Evolutionary conservation across 2,797 vertebrate species (phyloP).

Genomic region (Jordanella pulchra): DNA sequence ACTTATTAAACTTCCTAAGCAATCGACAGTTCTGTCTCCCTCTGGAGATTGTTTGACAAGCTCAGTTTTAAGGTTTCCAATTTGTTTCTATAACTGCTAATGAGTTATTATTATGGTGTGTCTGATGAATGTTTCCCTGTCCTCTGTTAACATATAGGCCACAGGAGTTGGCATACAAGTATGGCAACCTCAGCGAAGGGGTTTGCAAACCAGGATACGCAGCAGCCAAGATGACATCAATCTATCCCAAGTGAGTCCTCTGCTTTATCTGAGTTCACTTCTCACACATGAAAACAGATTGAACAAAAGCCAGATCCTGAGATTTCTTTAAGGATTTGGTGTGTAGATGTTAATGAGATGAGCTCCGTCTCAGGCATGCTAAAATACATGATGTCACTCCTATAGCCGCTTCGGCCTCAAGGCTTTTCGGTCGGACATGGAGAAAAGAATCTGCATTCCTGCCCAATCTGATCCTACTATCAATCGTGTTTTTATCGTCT

Average conservation of each 20-base stretch:
- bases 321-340: slow-evolving; percentile 15
- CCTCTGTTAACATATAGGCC: slow-evolving; percentile 75
- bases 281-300: slow-evolving; percentile 2
- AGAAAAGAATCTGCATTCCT: slow-evolving; percentile 67
- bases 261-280: not conserved
- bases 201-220: slow-evolving; percentile 90
- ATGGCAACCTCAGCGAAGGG: slow-evolving; percentile 91
- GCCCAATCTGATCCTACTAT: slow-evolving; percentile 50
- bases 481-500: slow-evolving; percentile 62
- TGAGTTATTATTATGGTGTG: slow-evolving; percentile 33
- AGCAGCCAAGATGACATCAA: slow-evolving; percentile 89
- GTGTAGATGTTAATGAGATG: slow-evolving; percentile 40
- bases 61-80: slow-evolving; percentile 33
- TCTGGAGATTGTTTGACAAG: slow-evolving; percentile 59
- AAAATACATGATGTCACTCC: slow-evolving; percentile 62
- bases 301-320: slow-evolving; percentile 1
- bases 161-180: slow-evolving; percentile 86
- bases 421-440: slow-evolving; percentile 63
- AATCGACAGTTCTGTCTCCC: slow-evolving; percentile 26
- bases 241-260: slow-evolving; percentile 89
- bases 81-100: slow-evolving; percentile 43
- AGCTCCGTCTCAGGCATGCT: slow-evolving; percentile 42
- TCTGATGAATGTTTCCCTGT: slow-evolving; percentile 39
- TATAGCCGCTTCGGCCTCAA: slow-evolving; percentile 54
- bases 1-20: slow-evolving; percentile 41